A percentile compares a stretch with the other conserved stretches of the same genome.
Evolutionary conservation across 2,113 vertebrate species (phyloP).

Genomic region (Pollachius pollachius): DNA sequence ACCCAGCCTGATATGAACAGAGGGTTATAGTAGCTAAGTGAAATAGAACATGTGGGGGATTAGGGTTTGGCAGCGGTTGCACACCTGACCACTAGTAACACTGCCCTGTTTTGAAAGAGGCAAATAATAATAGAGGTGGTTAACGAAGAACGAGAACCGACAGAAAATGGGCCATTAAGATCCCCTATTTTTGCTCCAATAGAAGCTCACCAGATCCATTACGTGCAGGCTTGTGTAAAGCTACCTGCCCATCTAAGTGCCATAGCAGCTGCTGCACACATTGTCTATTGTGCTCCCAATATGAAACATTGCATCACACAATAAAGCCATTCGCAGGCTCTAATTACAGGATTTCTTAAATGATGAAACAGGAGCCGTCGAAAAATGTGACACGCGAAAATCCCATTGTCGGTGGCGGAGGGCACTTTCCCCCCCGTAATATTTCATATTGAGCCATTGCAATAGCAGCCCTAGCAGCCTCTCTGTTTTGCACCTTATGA

Average conservation of each 20-base stretch:
- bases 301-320: conserved; percentile 26
- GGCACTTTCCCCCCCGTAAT: background rate
- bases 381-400: conserved; percentile 13
- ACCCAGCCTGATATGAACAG: conserved; percentile 43
- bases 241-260: conserved; percentile 46
- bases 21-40: conserved; percentile 38
- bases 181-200: conserved; percentile 52
- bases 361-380: conserved; percentile 5
- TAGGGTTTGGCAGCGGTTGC: conserved; percentile 53
- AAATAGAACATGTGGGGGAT: conserved; percentile 63
- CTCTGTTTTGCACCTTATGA: background rate
- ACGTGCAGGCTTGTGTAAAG: conserved; percentile 44
- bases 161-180: conserved; percentile 54
- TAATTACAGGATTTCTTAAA: conserved; percentile 13
- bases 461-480: conserved; percentile 11
- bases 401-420: background rate
- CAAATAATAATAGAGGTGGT: conserved; percentile 60
- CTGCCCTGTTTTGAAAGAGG: conserved; percentile 39
- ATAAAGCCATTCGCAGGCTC: conserved; percentile 22
- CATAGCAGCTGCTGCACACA: conserved; percentile 54
- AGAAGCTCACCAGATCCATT: conserved; percentile 32
- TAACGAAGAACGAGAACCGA: conserved; percentile 50
- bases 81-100: conserved; percentile 46
- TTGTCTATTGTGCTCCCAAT: conserved; percentile 35
- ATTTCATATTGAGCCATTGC: background rate